Evolutionary conservation across 2,797 vertebrate species (phyloP).

Genomic region (Anableps anableps): DNA sequence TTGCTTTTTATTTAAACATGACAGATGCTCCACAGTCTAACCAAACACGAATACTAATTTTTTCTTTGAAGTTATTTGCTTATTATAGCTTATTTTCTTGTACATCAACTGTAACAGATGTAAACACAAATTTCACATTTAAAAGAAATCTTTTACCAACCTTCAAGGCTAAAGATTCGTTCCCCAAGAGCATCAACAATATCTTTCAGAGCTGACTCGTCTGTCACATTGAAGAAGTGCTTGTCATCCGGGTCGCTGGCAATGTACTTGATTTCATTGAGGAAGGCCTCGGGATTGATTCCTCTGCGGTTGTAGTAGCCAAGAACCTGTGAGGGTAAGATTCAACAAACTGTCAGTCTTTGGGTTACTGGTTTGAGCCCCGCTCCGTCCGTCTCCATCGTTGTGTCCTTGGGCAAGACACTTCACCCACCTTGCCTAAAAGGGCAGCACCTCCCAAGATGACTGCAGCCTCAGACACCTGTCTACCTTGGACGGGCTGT

Average conservation of each 20-base stretch:
- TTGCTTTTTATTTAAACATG: not conserved
- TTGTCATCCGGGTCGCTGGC: slow-evolving; percentile 98
- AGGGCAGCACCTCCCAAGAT: too few species aligned
- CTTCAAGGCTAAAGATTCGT: slow-evolving; percentile 98
- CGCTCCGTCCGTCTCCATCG: too few species aligned
- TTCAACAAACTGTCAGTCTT: slow-evolving; percentile 9
- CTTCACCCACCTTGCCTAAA: too few species aligned
- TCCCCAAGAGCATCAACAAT: slow-evolving; percentile 97
- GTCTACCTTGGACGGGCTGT: too few species aligned
- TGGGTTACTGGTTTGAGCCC: too few species aligned
- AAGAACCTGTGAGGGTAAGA: slow-evolving; percentile 83
- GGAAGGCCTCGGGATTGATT: slow-evolving; percentile 95
- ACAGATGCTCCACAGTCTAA: not conserved
- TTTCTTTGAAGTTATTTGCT: not conserved
- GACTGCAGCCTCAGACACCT: too few species aligned
- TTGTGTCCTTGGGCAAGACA: too few species aligned
- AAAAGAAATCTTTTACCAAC: slow-evolving; percentile 62
- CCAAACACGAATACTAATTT: not conserved
- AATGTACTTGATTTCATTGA: slow-evolving; percentile 96
- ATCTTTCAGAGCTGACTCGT: slow-evolving; percentile 95
- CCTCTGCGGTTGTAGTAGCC: slow-evolving; percentile 97
- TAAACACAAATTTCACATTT: not conserved
- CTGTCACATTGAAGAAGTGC: slow-evolving; percentile 98
- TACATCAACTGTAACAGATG: not conserved
- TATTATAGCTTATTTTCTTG: not conserved